A percentile compares a stretch with the other conserved stretches of the same genome.
Conservation (phyloP, 2,113 vertebrate genomes). For the Vicugna pacos region DNA sequence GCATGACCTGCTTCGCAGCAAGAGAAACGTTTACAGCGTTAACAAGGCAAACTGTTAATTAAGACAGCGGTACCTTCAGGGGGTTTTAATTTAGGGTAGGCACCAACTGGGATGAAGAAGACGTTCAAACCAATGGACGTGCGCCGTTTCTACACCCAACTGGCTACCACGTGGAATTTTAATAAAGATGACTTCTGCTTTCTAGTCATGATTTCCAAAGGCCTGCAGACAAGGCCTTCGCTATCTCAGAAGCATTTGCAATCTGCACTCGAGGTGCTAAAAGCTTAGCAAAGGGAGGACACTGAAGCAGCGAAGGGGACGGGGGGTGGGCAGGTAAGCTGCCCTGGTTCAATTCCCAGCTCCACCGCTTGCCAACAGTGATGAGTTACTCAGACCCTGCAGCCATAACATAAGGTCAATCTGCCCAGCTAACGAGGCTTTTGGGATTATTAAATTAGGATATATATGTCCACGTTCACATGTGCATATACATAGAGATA, state of each 20-base stretch:
- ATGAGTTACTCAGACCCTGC: background rate
- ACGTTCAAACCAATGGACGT: background rate
- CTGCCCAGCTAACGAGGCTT: background rate
- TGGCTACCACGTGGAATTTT: background rate
- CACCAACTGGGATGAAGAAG: background rate
- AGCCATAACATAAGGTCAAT: background rate
- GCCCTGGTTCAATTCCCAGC: background rate
- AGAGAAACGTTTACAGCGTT: slow-evolving; percentile 43
- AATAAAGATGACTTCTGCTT: background rate
- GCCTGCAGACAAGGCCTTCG: background rate
- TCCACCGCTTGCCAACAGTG: background rate
- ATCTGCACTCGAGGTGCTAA: background rate
- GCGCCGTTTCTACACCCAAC: slow-evolving; percentile 4
- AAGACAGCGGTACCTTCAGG: slow-evolving; percentile 20
- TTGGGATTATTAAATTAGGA: background rate
- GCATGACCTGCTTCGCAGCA: background rate
- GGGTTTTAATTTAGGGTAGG: slow-evolving; percentile 53
- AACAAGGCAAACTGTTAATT: slow-evolving; percentile 69
- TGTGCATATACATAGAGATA: background rate
- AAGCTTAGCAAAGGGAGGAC: background rate
- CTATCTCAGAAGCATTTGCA: background rate
- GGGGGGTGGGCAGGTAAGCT: background rate
- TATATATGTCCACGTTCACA: background rate
- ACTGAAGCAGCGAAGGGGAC: background rate
- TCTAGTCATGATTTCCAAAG: background rate